Conservation (phyloP, 2,797 vertebrate species). For the Hydrocynus forskahlii region DNA sequence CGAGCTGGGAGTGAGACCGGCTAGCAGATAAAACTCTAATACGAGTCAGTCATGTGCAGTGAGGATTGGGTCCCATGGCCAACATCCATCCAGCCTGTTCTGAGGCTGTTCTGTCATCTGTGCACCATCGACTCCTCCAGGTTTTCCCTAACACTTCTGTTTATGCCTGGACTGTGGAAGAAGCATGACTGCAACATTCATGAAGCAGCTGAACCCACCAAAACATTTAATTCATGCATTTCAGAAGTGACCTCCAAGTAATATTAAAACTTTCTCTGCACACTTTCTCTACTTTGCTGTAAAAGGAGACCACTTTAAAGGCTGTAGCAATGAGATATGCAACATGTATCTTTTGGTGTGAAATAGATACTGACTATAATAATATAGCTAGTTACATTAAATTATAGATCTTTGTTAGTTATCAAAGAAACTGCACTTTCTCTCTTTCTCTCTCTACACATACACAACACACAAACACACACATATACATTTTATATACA, state of each 20-base stretch:
- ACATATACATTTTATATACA: no score
- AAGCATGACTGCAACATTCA: background rate
- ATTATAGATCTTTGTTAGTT: no score
- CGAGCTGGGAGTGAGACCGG: constrained; percentile 54
- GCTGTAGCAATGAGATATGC: no score
- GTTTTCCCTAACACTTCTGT: constrained; percentile 38
- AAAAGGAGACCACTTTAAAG: background rate
- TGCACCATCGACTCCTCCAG: constrained; percentile 33
- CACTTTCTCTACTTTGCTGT: background rate
- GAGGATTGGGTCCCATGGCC: constrained; percentile 36
- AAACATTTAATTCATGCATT: background rate
- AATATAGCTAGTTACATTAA: no score
- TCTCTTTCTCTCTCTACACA: no score
- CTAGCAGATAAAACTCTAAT: constrained; percentile 64
- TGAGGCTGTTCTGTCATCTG: constrained; percentile 21
- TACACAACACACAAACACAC: no score
- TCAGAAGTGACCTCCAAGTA: background rate
- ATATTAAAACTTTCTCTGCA: background rate
- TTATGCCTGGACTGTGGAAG: constrained; percentile 20
- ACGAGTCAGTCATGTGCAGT: constrained; percentile 58
- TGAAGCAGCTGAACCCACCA: background rate
- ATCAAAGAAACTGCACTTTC: no score
- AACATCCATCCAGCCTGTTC: constrained; percentile 25
- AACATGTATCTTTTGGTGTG: no score
- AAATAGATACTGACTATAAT: no score